Base-by-base conservation (phyloP, 2,888 invertebrate genomes). In the Trachelus stipa region DNA sequence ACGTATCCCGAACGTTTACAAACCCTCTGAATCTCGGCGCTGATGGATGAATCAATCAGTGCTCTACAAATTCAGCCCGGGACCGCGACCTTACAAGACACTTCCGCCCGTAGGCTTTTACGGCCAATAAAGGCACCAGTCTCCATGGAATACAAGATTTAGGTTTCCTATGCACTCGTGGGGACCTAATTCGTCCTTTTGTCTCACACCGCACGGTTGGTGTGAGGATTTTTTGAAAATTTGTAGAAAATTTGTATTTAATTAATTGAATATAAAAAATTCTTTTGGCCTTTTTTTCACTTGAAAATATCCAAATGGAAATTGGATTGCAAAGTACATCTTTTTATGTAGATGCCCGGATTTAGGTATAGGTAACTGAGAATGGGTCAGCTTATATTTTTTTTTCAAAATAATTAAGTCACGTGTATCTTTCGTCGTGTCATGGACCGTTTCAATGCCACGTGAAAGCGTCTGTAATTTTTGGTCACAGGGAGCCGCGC, bases 91-190 rank as follows among this genome's bases (percentile, higher is more conserved):
- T 73, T 71, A 78, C 76, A 78, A 76, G 78, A 69, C 77, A 76
- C 78, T 76, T 79, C 73, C 79, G 78, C 73, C 74, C 75, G 34
- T 77, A 71, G 37, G 80, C 79, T 85, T 87, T 86, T 87, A 86
- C 73, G 79, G 79, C 75, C 84, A 78, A 77, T 87, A 87, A 86
- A 86, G 81, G 79, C 79, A 76, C 82, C 79, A 77, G 80, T 77
- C 78, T 79, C 76, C 80, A 78, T 79, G 33, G 71, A 73, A 78
- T 78, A 76, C 75, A 82, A 85, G 87, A 87, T 86, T 87, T 86
- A 85, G 86, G 86, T 88, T 88, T 88, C 85, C 85, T 78, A 76
- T 68, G 37, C 71, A n/a, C 2, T 40, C 11, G 31, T 31, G 71
- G 23, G 40, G 56, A 56, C 56, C 23, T 56, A 56, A 56, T 23